phyloP scores from a whole-genome alignment of 1,140 invertebrate genomes.

The Drosophila elegans region DNA sequence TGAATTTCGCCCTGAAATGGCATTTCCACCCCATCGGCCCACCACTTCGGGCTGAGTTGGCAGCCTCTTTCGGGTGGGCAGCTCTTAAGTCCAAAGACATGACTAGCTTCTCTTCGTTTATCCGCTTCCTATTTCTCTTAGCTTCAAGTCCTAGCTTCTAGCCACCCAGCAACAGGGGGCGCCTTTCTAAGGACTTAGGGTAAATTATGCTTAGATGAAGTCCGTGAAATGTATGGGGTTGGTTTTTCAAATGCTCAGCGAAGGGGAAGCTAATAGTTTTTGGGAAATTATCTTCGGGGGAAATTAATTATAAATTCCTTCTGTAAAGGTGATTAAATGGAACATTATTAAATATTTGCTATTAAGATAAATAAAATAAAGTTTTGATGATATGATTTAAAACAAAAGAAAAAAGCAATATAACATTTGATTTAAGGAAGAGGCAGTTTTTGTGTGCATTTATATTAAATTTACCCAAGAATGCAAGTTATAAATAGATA shows the following conservation, averaged over 20 bases:
- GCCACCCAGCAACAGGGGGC: conserved; percentile 64
- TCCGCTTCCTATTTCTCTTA: conserved; percentile 54
- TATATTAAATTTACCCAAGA: too few relatives aligned
- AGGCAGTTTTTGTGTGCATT: too few relatives aligned
- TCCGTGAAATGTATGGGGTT: background rate
- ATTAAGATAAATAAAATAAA: background rate
- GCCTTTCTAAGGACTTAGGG: conserved; percentile 19
- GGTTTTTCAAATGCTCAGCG: background rate
- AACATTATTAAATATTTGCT: too few relatives aligned
- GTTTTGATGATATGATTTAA: too few relatives aligned
- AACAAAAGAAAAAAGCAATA: too few relatives aligned
- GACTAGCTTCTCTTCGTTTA: conserved; percentile 73
- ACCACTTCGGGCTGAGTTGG: conserved; percentile 50
- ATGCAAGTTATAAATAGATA: too few relatives aligned
- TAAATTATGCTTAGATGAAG: conserved; percentile 1
- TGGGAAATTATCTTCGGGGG: conserved; percentile 31
- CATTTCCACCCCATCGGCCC: background rate
- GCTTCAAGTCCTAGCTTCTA: conserved; percentile 46
- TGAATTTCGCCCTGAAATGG: background rate
- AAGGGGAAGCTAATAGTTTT: conserved; percentile 19
- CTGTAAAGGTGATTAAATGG: too few relatives aligned
- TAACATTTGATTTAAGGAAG: too few relatives aligned
- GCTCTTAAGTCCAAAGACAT: conserved; percentile 42
- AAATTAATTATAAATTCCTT: background rate
- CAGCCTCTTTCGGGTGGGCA: conserved; percentile 39